These are phyloP conservation scores for Delphinapterus leucas DNA, from an alignment of 2,113 vertebrate genomes.

Conservation along the genomic window DNA sequence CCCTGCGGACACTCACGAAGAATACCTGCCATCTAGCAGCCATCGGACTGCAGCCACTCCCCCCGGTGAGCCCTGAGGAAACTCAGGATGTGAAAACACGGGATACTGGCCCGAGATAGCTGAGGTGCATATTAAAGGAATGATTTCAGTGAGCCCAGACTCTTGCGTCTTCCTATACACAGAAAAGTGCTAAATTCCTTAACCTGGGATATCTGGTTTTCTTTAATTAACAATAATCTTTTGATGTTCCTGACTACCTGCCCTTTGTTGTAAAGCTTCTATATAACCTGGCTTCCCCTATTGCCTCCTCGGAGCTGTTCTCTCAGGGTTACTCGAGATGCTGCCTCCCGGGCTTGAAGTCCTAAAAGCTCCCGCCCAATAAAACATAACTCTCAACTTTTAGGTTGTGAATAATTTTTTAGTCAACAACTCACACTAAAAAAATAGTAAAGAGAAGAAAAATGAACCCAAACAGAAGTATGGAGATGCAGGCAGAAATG, in stretches of 20 bases:
- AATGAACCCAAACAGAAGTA: background rate
- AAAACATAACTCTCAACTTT: background rate
- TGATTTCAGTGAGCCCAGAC: background rate
- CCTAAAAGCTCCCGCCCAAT: background rate
- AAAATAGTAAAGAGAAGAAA: background rate
- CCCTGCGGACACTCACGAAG: background rate
- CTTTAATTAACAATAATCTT: background rate
- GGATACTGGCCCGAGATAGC: background rate
- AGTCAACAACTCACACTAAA: background rate
- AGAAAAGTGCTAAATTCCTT: background rate
- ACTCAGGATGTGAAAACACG: background rate
- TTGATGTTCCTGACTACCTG: background rate
- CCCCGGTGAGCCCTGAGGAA: background rate
- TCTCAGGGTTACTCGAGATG: background rate
- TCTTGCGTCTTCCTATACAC: background rate
- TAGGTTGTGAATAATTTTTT: background rate
- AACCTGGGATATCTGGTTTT: background rate
- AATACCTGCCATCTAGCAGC: too few relatives aligned
- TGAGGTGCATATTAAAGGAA: background rate
- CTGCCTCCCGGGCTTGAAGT: background rate
- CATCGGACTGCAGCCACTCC: too few relatives aligned
- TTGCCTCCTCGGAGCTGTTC: background rate
- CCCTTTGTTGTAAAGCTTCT: background rate
- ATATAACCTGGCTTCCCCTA: background rate
- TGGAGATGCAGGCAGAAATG: background rate